phyloP scores from a whole-genome alignment of 2,113 vertebrate genomes.

The Atlantisia rogersi region DNA sequence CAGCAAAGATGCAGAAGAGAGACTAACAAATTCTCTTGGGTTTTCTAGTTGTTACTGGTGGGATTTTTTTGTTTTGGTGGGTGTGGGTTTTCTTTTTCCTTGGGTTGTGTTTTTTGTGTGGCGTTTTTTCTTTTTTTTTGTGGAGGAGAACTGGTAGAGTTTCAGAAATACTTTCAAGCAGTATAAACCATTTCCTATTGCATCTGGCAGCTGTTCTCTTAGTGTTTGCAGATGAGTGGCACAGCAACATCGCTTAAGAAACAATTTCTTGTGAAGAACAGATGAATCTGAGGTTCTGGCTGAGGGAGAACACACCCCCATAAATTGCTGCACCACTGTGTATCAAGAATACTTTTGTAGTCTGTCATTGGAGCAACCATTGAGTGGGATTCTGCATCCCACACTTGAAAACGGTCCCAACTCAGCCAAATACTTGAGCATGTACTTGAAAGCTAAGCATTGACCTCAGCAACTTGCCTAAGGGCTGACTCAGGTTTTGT shows the following conservation, averaged over 20 bases:
- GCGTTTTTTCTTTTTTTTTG: neutral
- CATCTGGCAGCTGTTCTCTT: neutral
- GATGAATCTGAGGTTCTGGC: conserved; percentile 23
- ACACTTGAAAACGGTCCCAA: neutral
- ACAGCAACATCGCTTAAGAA: neutral
- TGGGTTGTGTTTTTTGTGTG: too few relatives aligned
- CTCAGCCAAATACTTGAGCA: neutral
- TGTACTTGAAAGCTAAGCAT: neutral
- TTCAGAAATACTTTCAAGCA: conserved; percentile 7
- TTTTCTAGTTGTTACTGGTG: neutral
- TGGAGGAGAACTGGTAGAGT: neutral
- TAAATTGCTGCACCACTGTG: conserved; percentile 8
- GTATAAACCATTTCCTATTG: conserved; percentile 21
- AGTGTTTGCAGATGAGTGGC: neutral
- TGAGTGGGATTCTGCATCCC: conserved; percentile 28
- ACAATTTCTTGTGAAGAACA: neutral
- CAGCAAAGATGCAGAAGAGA: neutral
- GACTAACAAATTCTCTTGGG: neutral
- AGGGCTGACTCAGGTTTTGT: neutral
- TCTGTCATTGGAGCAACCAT: neutral
- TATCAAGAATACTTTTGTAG: conserved; percentile 32
- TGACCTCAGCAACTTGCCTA: neutral
- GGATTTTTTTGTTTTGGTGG: neutral
- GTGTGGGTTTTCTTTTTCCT: neutral
- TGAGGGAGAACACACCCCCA: neutral